These are phyloP conservation scores for Sebastes trivittatus DNA, from an alignment of 2,797 vertebrate genomes.

Conservation along the genomic window DNA sequence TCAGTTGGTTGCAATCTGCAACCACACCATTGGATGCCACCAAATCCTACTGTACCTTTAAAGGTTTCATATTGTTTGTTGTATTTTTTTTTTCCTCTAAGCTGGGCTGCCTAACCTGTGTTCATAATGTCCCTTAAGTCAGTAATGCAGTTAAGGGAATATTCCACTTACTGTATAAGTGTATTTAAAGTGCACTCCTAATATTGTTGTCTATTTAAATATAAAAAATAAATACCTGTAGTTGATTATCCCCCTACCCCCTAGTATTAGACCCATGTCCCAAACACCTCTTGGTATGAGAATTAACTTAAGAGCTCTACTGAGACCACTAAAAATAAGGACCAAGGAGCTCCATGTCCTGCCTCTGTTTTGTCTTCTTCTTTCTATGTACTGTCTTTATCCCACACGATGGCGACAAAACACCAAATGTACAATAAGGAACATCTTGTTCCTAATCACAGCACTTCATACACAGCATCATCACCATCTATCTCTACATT, in stretches of 20 bases:
- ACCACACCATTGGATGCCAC: no score
- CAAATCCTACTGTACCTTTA: not conserved
- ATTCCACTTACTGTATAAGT: not conserved
- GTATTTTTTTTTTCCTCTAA: not conserved
- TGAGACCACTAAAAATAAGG: conserved; percentile 37
- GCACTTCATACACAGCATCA: conserved; percentile 8
- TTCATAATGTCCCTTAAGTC: no score
- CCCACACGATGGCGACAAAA: conserved; percentile 68
- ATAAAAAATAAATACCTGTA: not conserved
- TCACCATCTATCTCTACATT: conserved; percentile 5
- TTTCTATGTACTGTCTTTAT: not conserved
- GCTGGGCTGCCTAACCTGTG: not conserved
- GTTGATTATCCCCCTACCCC: not conserved
- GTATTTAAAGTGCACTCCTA: not conserved
- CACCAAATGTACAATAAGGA: not conserved
- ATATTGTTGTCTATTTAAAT: not conserved
- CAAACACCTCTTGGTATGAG: conserved; percentile 11
- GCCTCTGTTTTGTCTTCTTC: not conserved
- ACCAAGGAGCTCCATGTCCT: not conserved
- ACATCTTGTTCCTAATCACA: conserved; percentile 34
- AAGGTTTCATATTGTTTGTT: not conserved
- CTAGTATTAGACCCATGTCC: not conserved
- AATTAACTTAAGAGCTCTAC: not conserved
- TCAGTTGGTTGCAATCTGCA: no score
- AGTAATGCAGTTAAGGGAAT: not conserved